Evolutionary conservation across 2,113 vertebrate genomes (phyloP), one percentile per base, ranked within the genome.

Genomic region (Symphodus melops): DNA sequence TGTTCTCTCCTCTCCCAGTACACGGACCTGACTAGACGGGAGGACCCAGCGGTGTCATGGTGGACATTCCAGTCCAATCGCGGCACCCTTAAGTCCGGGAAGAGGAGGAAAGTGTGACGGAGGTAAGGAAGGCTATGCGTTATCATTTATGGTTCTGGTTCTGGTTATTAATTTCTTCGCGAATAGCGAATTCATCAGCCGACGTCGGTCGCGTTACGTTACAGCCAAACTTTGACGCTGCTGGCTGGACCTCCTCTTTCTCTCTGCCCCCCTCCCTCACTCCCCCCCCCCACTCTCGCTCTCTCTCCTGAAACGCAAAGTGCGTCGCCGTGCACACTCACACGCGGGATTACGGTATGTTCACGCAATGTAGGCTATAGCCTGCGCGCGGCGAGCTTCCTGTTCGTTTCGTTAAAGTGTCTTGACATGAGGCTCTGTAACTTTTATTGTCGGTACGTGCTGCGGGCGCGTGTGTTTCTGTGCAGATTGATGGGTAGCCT

Each of bases 191-290:
- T 72, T 62, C 81, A 68, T 87, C 66, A 3, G 79, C 42, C 61
- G 82, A 81, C 73, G 83, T 79, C 51, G 66, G 46, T 56, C 56
- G 70, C 82, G 79, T 68, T 61, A 60, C 81, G 79, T 76, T 84
- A 13, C 79, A 72, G 79, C 56, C 83, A 89, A 91, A 91, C 83
- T 91, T 91, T 90, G 83, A 90, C 86, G 87, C 82, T 68, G 62
- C 82, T 41, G 70, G 55, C 80, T 69, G 75, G 66, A 70, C 75
- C 70, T 37, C 79, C 14, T 8, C 65, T n/a, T 33, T 9, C 64
- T 13, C 54, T 1, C 33, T 2, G 16, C 4, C 41, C 10, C 20
- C 19, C 17, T 7, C 59, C n/a, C 63, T 3, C 66, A 37, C 12
- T 62, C 3, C 25, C 25, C 25, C 25, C 65, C 37, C 36, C 21